Base-by-base conservation (phyloP, 2,888 invertebrate species). In the Lasioglossum zephyrum region DNA sequence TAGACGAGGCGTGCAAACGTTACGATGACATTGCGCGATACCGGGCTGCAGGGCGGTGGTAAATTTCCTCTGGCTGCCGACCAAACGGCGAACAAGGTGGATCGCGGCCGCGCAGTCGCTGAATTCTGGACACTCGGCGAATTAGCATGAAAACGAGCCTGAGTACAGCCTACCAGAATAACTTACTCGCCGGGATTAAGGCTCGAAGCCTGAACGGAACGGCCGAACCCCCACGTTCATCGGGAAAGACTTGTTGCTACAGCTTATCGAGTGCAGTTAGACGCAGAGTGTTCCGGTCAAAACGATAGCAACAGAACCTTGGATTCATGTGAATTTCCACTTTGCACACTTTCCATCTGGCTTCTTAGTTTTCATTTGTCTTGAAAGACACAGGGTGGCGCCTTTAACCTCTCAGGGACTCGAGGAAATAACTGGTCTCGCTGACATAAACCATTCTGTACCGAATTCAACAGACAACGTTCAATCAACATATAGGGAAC, bases 41-140 rank as follows among this genome's bases (percentile, higher is more conserved):
- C 66, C 66, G 36, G 36, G 36, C 18, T 53, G 49, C 41, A 53
- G 73, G 31, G 26, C 53, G 44, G 47, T 86, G 90, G 88, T 90
- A 88, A 90, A 75, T 78, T 78, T 86, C 84, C 85, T 88, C 85
- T 78, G 81, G 47, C 36, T 72, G 88, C 87, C 88, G 89, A 76
- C 79, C 70, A 75, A 83, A 90, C 73, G n/a, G 26, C 9, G 73
- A 47, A 73, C 31, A 53, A 53, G 70, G 60, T n/a, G 41, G 13
- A 44, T 44, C n/a, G 36, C 36, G 22, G 22, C 8, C 53, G 9
- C 39, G 13, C 41, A 44, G 6, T 18, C 47, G 13, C 72, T 26
- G n/a, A 22, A 70, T 41, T 70, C 70, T 70, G 70, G 39, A 41
- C 70, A n/a, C n/a, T 39, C 41, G 69, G 31, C 41, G 39, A 41